Evolutionary conservation across 2,797 vertebrate species (phyloP).

Genomic region (Cirrhinus molitorella): DNA sequence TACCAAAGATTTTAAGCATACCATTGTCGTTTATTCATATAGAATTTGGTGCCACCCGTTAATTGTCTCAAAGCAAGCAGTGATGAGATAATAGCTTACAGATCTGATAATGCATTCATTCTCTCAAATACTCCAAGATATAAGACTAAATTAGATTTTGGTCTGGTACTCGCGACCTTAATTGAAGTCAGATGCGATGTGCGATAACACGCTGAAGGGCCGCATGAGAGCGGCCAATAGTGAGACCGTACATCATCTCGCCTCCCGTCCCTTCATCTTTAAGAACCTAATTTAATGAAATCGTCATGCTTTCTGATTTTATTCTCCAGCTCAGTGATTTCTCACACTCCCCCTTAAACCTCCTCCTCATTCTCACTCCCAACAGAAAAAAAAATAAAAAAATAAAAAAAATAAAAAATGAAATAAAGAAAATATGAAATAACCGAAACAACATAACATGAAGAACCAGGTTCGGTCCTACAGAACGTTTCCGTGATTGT

Average conservation of each 20-base stretch:
- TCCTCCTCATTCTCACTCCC: conserved; percentile 15
- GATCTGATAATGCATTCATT: conserved; percentile 6
- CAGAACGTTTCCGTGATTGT: conserved; percentile 57
- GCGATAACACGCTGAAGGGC: conserved; percentile 13
- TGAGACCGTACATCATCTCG: conserved; percentile 37
- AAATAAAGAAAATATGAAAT: neutral
- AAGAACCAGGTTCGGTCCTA: conserved; percentile 42
- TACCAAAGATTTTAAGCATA: too few species aligned
- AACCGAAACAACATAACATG: conserved; percentile 25
- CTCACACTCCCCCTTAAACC: conserved; percentile 33
- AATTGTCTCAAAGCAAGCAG: conserved; percentile 2
- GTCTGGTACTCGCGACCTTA: conserved; percentile 17
- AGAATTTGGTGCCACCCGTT: neutral
- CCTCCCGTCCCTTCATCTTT: conserved; percentile 42
- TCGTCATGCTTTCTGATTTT: conserved; percentile 45
- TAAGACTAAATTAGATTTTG: conserved; percentile 28
- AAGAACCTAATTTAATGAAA: conserved; percentile 40
- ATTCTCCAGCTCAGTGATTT: conserved; percentile 39
- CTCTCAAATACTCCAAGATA: conserved; percentile 16
- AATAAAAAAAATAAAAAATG: neutral
- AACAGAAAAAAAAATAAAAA: neutral
- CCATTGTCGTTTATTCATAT: neutral
- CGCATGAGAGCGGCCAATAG: conserved; percentile 8
- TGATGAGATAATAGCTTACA: conserved; percentile 15
- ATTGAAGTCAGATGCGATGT: conserved; percentile 45